Percentiles rank a stretch among this genome's conserved stretches.
Evolutionary conservation across 2,113 vertebrate genomes (phyloP).

Genomic region (Diphyllodes magnificus): DNA sequence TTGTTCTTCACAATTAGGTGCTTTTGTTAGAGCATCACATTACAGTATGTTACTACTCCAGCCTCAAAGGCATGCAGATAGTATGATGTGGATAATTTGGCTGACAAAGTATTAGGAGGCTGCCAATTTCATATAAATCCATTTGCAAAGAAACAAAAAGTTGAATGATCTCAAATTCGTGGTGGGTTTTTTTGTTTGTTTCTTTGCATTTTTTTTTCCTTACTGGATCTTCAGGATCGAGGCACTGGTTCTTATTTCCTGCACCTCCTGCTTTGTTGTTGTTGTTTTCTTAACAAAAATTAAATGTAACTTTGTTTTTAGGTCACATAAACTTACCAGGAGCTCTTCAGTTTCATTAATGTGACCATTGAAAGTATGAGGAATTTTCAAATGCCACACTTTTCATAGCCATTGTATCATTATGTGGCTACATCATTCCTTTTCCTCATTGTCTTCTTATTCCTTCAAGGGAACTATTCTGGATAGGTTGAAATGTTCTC

Average conservation of each 20-base stretch:
- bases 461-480: not conserved
- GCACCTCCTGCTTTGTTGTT: not conserved
- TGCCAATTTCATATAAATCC: slow-evolving; percentile 6
- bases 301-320: not conserved
- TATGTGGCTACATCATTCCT: not conserved
- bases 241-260: not conserved
- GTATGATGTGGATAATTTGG: not conserved
- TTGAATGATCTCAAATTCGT: not conserved
- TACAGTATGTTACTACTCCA: not conserved
- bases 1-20: slow-evolving; percentile 41
- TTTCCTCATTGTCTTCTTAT: not conserved
- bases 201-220: not conserved
- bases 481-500: not conserved
- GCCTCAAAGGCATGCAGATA: slow-evolving; percentile 7
- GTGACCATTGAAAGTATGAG: not conserved
- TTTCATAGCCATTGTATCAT: not conserved
- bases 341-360: not conserved
- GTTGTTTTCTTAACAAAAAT: not conserved
- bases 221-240: not conserved
- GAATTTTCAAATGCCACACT: not conserved
- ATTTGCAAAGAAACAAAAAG: not conserved
- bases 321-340: not conserved
- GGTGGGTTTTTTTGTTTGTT: not conserved
- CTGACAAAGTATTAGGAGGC: not conserved
- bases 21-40: slow-evolving; percentile 38